Conservation (phyloP, 2,113 vertebrate species). For the Chloropsis cyanopogon region DNA sequence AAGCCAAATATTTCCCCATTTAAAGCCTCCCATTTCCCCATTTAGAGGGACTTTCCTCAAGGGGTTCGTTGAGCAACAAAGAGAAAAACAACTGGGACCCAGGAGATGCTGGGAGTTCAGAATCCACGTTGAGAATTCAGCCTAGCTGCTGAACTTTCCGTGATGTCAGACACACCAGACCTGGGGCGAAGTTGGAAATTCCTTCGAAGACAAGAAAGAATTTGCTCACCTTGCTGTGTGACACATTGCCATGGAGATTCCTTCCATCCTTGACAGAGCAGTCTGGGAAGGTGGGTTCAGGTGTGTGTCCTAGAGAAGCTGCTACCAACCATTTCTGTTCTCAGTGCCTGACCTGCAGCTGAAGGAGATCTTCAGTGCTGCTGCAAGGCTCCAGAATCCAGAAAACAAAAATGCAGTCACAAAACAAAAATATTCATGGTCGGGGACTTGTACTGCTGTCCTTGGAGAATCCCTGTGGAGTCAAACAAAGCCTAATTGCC, state of each 20-base stretch:
- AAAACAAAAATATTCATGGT: not conserved
- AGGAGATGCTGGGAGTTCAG: not conserved
- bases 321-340: not conserved
- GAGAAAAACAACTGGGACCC: constrained; percentile 31
- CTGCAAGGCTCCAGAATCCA: not conserved
- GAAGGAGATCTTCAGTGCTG: not conserved
- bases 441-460: not conserved
- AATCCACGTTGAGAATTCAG: not conserved
- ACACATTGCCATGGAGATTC: not conserved
- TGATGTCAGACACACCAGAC: not conserved
- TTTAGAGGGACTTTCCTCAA: constrained; percentile 5
- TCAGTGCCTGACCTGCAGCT: not conserved
- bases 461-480: not conserved
- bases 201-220: not conserved
- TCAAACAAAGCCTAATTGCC: not conserved
- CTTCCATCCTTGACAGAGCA: not conserved
- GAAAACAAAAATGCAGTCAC: not conserved
- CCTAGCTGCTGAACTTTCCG: not conserved
- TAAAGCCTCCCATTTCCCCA: not conserved
- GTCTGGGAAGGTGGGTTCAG: not conserved
- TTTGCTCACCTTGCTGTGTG: not conserved
- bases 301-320: not conserved
- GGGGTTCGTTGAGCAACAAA: not conserved
- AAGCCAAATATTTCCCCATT: not conserved
- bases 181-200: not conserved